phyloP scores from a whole-genome alignment of 2,113 vertebrate genomes.

The Cairina moschata region DNA sequence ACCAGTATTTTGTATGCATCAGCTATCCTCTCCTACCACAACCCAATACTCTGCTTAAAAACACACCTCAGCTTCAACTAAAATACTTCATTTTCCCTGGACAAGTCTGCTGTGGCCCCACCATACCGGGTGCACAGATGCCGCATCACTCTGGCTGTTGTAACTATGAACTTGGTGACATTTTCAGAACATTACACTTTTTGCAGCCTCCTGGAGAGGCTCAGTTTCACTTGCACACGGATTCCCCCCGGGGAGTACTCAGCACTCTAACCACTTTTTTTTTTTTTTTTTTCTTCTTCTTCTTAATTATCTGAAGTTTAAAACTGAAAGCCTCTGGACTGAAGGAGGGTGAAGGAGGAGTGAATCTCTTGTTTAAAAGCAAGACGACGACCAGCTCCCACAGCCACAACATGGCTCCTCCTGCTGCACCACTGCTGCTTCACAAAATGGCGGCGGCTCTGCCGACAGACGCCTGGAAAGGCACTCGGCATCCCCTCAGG shows the following conservation, averaged over 20 bases:
- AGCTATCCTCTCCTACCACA: neutral
- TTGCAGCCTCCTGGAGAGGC: neutral
- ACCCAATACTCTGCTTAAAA: neutral
- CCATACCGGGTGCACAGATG: rapidly evolving
- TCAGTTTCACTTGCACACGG: neutral
- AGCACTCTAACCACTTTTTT: too few species aligned
- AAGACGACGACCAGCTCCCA: neutral
- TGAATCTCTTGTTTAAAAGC: neutral
- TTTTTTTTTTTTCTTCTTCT: neutral
- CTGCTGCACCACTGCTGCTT: neutral
- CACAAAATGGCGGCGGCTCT: conserved; percentile 63
- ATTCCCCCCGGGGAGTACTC: neutral
- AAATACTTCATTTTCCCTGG: neutral
- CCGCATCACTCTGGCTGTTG: rapidly evolving
- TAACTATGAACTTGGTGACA: rapidly evolving
- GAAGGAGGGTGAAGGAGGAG: neutral
- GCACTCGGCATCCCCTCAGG: neutral
- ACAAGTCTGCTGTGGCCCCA: rapidly evolving
- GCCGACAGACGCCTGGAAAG: neutral
- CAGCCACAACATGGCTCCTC: conserved; percentile 37
- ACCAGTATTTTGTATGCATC: rapidly evolving
- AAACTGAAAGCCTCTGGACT: neutral
- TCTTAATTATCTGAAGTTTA: neutral
- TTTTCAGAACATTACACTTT: neutral
- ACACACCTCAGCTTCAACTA: neutral